Conservation (phyloP, 2,113 vertebrate genomes). For the Microtus richardsoni region DNA sequence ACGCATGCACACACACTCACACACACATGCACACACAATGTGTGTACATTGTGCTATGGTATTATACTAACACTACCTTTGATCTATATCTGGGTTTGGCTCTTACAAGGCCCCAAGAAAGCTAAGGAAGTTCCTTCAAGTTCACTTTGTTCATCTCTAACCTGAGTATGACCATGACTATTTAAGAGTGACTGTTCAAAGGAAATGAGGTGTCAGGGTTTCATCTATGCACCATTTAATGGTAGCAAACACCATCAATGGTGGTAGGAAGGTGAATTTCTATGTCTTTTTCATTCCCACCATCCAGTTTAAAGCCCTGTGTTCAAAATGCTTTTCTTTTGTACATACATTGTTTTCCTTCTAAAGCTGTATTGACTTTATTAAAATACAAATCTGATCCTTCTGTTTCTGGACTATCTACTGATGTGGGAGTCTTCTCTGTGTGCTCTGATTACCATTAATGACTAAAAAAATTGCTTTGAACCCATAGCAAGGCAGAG, state of each 20-base stretch:
- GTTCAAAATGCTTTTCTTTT: background rate
- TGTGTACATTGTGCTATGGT: background rate
- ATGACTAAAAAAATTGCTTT: too few species aligned
- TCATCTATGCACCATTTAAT: background rate
- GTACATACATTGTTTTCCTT: background rate
- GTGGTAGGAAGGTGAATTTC: background rate
- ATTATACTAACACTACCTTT: too few species aligned
- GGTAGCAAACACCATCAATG: background rate
- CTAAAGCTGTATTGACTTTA: background rate
- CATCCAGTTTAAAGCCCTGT: background rate
- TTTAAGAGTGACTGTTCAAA: background rate
- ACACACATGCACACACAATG: too few species aligned
- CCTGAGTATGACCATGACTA: background rate
- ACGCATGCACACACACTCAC: too few species aligned
- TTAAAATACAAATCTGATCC: slow-evolving; percentile 14
- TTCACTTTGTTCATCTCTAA: background rate
- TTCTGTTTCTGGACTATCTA: background rate
- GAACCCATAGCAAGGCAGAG: too few species aligned
- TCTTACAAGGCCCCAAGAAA: background rate
- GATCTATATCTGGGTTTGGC: background rate
- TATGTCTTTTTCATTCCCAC: background rate
- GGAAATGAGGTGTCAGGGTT: background rate
- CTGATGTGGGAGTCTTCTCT: too few species aligned
- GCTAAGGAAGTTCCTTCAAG: background rate
- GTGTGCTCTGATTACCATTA: too few species aligned